phyloP scores from a whole-genome alignment of 23 tunicate species.

The Clavelina lepadiformis region DNA sequence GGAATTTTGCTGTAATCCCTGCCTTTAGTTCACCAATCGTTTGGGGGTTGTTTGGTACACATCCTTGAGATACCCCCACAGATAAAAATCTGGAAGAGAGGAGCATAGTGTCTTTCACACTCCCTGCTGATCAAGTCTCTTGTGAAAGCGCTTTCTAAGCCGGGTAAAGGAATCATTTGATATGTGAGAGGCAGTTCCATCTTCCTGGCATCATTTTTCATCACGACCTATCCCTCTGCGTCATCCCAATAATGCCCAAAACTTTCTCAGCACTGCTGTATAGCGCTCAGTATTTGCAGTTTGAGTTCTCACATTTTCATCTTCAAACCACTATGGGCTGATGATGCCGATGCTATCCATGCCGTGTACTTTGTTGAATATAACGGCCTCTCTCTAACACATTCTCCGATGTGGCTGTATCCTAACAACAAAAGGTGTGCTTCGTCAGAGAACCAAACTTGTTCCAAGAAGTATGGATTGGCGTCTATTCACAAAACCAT shows the following conservation, averaged over 20 bases:
- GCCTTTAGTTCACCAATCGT: constrained; percentile 11
- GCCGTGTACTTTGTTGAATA: background rate
- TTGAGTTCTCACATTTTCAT: background rate
- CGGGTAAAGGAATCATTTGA: background rate
- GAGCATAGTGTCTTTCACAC: too few relatives aligned
- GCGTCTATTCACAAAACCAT: too few relatives aligned
- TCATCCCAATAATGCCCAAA: background rate
- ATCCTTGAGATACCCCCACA: too few relatives aligned
- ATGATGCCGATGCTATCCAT: background rate
- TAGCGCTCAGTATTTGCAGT: background rate
- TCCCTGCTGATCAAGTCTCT: too few relatives aligned
- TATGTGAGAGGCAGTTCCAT: background rate
- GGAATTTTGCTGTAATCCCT: constrained; percentile 2
- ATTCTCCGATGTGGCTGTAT: background rate
- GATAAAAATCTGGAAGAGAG: too few relatives aligned
- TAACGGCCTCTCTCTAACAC: background rate
- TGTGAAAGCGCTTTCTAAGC: background rate
- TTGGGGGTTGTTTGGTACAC: background rate
- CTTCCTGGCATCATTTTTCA: too few relatives aligned
- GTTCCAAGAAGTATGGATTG: too few relatives aligned
- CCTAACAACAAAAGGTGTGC: background rate
- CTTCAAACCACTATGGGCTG: background rate
- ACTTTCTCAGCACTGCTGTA: background rate
- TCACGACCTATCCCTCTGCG: background rate
- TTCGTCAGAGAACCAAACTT: background rate